Evolutionary conservation across 92 coral and sea anemone species (phyloP).

Genomic region (Umimayanthus chanpuru): DNA sequence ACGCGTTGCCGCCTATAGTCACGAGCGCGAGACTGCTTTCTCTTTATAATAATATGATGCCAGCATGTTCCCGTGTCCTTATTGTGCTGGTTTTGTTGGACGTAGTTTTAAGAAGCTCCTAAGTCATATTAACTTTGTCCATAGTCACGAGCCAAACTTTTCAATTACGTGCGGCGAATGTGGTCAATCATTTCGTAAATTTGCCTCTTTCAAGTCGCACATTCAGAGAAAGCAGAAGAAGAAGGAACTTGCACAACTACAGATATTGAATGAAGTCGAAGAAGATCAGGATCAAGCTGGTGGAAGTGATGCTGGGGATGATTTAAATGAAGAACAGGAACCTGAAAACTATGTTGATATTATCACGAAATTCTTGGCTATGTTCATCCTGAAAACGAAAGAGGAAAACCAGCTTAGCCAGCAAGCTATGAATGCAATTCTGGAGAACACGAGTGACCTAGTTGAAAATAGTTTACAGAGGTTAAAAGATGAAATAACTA

Average conservation of each 20-base stretch:
- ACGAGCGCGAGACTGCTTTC: no score
- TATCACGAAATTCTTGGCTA: conserved; percentile 60
- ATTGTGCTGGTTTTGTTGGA: no score
- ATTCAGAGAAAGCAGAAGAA: not conserved
- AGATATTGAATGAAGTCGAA: not conserved
- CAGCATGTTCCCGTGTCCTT: no score
- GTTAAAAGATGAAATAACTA: conserved; percentile 47
- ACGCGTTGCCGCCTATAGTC: no score
- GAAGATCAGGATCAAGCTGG: conserved; percentile 3
- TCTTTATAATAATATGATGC: no score
- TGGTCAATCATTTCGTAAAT: conserved; percentile 37
- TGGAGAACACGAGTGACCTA: conserved; percentile 52
- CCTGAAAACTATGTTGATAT: conserved; percentile 26
- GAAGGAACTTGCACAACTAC: not conserved
- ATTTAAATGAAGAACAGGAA: conserved; percentile 32
- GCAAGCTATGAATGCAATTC: conserved; percentile 46
- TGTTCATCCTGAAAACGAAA: conserved; percentile 71
- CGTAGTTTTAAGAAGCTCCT: no score
- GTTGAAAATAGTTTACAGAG: conserved; percentile 49
- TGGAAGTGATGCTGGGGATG: conserved; percentile 20
- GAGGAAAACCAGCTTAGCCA: conserved; percentile 71
- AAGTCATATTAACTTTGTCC: not conserved
- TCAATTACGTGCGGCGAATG: conserved; percentile 45
- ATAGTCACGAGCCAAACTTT: conserved; percentile 46
- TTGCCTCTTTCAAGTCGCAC: conserved; percentile 26